Evolutionary conservation across 2,797 vertebrate species (phyloP), one percentile per base, ranked within the genome.

Genomic region (Spinibarbus caldwelli): DNA sequence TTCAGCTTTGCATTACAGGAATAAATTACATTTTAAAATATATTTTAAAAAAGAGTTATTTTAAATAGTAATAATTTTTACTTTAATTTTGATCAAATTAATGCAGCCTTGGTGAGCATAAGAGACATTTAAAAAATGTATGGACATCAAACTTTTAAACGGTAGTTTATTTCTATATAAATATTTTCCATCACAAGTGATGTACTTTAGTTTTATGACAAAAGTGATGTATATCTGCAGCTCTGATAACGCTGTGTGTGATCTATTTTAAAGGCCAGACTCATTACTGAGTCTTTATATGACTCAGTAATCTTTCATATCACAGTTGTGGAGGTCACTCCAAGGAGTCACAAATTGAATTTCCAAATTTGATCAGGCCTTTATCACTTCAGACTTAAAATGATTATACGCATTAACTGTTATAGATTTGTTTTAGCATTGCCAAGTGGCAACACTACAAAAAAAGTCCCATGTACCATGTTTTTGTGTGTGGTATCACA

Each of bases 251-350:
- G 41, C 14, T 26, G 23, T 0, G 8, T 17, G 2, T 17, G 73
- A 29, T 54, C 31, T 9, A 15, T 79, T 79, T 79, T 23, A 79
- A 79, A 79, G 41, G 41, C 36, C 43, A 67, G 62, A 66, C 62
- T 67, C 29, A 49, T 80, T 80, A 66, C 43, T 17, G 10, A 23
- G 43, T n/a, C 43, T 67, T 80, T 67, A 14, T 15, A 38, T 75
- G 34, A 79, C 41, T 62, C n/a, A n/a, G 41, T 49, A 15, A 36
- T n/a, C 7, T 36, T 45, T 43, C 52, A 15, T 41, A 41, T 80
- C 62, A 67, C 43, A 23, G 4, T 80, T 34, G n/a, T 29, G 36
- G 29, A 49, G 62, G 43, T 36, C 43, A 49, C 66, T 66, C 2
- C 1, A 64, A 78, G 34, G 52, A 59, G 26, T 64, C 57, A 1